Evolutionary conservation across 2,888 invertebrate genomes (phyloP).

Genomic region (Lithophane ornitopus): DNA sequence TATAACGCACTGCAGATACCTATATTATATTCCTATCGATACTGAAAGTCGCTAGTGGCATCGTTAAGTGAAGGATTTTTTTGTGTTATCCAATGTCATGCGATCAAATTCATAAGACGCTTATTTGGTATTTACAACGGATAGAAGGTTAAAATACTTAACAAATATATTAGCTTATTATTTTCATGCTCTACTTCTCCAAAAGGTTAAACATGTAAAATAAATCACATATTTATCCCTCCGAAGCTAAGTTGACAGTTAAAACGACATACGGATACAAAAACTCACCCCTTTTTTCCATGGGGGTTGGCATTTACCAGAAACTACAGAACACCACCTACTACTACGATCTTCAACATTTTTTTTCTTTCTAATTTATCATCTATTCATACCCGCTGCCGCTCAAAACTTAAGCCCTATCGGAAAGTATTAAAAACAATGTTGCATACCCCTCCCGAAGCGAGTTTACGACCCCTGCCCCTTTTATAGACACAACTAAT

Average conservation of each 20-base stretch:
- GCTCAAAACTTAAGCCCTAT: constrained; percentile 53
- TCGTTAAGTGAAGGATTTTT: not conserved
- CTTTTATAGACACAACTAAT: constrained; percentile 88
- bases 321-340: not conserved
- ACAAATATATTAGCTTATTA: too few relatives aligned
- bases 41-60: not conserved
- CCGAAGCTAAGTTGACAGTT: not conserved
- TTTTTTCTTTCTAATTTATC: not conserved
- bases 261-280: too few relatives aligned
- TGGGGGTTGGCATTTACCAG: not conserved
- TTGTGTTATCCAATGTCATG: not conserved
- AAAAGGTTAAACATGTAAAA: not conserved
- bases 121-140: not conserved
- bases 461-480: constrained; percentile 83
- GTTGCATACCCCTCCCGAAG: constrained; percentile 74
- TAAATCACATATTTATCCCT: not conserved
- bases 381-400: not conserved
- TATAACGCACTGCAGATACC: not conserved
- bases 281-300: not conserved
- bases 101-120: not conserved
- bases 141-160: not conserved
- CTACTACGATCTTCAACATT: not conserved
- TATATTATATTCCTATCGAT: not conserved
- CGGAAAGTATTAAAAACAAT: constrained; percentile 81
- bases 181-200: not conserved